phyloP scores from a whole-genome alignment of 2,797 vertebrate species.

The Calcarius lapponicus region DNA sequence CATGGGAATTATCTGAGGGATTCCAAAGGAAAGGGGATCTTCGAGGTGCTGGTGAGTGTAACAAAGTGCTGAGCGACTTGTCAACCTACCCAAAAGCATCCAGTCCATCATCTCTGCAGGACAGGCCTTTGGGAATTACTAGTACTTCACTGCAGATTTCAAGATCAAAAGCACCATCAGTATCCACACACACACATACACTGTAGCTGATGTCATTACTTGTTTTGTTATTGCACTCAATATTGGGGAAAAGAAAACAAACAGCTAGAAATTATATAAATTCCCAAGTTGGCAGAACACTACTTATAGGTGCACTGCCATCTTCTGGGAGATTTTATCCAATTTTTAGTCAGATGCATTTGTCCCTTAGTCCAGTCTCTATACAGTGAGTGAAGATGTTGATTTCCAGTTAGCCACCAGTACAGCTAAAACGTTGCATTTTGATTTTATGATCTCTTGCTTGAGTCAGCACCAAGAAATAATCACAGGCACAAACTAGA shows the following conservation, averaged over 20 bases:
- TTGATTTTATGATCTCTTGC: not conserved
- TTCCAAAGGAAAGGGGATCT: not conserved
- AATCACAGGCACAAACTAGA: not conserved
- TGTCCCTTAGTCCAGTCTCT: not conserved
- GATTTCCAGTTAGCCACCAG: not conserved
- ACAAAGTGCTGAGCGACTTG: not conserved
- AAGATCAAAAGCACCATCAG: not conserved
- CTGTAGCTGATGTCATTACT: not conserved
- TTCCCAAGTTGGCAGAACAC: not conserved
- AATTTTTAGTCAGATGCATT: not conserved
- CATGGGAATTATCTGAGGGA: not conserved
- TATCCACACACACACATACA: not conserved
- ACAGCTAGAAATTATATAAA: not conserved
- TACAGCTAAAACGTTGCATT: not conserved
- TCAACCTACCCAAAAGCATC: not conserved
- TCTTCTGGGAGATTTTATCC: conserved; percentile 34
- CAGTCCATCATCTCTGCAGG: not conserved
- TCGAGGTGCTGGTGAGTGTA: not conserved
- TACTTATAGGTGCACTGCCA: conserved; percentile 36
- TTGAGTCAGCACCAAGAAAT: conserved; percentile 2
- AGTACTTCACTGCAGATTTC: not conserved
- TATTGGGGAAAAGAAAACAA: not conserved
- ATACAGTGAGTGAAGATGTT: not conserved
- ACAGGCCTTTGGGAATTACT: not conserved
- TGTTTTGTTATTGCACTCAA: not conserved